These are phyloP conservation scores for Etheostoma nigrum DNA, from an alignment of 2,797 vertebrate genomes.

Conservation along the genomic window DNA sequence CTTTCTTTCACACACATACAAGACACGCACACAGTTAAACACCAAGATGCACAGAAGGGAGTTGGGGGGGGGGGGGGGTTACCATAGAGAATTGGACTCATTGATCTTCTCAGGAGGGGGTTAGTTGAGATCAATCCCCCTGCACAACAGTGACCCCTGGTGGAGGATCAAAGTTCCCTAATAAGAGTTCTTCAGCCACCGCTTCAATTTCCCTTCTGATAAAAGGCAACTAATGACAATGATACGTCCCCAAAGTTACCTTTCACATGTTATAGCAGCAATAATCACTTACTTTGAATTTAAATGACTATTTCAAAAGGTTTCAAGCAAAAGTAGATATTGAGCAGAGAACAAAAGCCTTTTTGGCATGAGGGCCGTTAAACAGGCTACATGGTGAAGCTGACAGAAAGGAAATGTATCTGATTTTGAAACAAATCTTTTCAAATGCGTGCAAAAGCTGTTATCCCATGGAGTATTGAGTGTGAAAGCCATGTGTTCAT, in stretches of 20 bases:
- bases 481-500: conserved; percentile 43
- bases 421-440: conserved; percentile 4
- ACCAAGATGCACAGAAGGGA: conserved; percentile 50
- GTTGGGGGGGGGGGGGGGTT: conserved; percentile 1
- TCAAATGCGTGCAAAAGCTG: conserved; percentile 11
- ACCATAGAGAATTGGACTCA: conserved; percentile 63
- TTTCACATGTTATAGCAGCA: not conserved
- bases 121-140: conserved; percentile 69
- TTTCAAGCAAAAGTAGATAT: not conserved
- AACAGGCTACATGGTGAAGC: not conserved
- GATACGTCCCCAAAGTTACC: not conserved
- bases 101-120: conserved; percentile 71
- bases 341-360: not conserved
- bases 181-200: conserved; percentile 31
- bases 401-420: not conserved
- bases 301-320: not conserved
- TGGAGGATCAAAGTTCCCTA: conserved; percentile 71
- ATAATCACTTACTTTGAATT: too few species aligned
- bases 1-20: not conserved
- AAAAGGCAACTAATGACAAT: conserved; percentile 8
- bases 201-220: conserved; percentile 13
- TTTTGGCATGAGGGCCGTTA: not conserved
- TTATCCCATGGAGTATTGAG: conserved; percentile 27
- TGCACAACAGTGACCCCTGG: conserved; percentile 85
- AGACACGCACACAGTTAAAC: conserved; percentile 14